Evolutionary conservation across 2,888 invertebrate species (phyloP), one percentile per base, ranked within the genome.

Genomic region (Chrysomela aeneicollis): DNA sequence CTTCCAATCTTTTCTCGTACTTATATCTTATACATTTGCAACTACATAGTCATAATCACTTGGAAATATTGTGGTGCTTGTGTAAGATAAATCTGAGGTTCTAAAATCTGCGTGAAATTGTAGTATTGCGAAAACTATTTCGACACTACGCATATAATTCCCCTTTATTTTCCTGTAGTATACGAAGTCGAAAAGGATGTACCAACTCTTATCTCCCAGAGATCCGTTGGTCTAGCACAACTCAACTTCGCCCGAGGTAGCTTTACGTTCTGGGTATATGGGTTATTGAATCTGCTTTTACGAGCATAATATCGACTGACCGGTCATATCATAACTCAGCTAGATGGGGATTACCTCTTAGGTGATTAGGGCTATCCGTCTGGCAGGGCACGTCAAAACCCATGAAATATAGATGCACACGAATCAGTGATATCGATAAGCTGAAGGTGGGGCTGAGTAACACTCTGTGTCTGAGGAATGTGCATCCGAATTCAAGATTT

Each of bases 291-390:
- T 82, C 81, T 78, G 79, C 81, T 77, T 80, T 80, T 79, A 79
- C 78, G 77, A 77, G 77, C 76, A 76, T 78, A 80, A 76, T 78
- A 80, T 75, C 68, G 74, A 70, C 79, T 75, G 79, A 76, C 77
- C 79, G 81, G 77, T 78, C 78, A 81, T 82, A 80, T 82, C 82
- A 82, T 82, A 82, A 82, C 80, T 82, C 82, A 82, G 74, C 73
- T 76, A 75, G 79, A 77, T 77, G 77, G 80, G 78, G 78, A 80
- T 81, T 80, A 80, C 81, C 82, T 82, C 80, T 82, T 82, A 82
- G 81, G 81, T 82, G 82, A 82, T 82, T 82, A 81, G 80, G 80
- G 78, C 77, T 72, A 82, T 82, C 76, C 77, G 78, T 82, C 79
- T 81, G 77, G 77, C 74, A 71, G 70, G 59, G 59, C 69, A 70